These are phyloP conservation scores for Pseudobourletiella spinata DNA, from an alignment of 1,140 invertebrate species.

Conservation along the genomic window DNA sequence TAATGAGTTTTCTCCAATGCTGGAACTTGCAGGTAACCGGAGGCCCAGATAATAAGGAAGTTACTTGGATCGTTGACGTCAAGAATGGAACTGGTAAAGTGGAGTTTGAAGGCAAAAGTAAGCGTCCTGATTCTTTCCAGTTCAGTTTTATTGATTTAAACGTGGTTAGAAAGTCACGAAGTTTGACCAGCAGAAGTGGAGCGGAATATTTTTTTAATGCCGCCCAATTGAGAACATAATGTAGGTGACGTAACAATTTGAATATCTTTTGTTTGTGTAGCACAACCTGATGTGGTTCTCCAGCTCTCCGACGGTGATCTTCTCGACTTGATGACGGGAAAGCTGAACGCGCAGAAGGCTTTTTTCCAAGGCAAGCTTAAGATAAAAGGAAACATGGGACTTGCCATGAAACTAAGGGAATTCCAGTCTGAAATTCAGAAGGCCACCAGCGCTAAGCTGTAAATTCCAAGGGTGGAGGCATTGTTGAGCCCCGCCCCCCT, in stretches of 20 bases:
- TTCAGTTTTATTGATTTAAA: not conserved
- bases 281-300: constrained; percentile 86
- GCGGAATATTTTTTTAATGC: too few relatives aligned
- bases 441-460: constrained; percentile 61
- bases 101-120: constrained; percentile 63
- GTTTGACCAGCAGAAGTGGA: too few relatives aligned
- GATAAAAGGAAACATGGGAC: constrained; percentile 89
- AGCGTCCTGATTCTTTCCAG: constrained; percentile 5
- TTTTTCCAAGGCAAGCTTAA: constrained; percentile 97
- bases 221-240: not conserved
- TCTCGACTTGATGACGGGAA: constrained; percentile 73
- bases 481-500: too few relatives aligned
- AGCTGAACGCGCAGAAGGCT: constrained; percentile 88
- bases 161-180: not conserved
- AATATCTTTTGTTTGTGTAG: constrained; percentile 47
- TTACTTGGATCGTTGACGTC: constrained; percentile 81
- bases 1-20: not conserved
- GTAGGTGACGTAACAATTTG: not conserved
- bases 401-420: constrained; percentile 88
- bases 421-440: constrained; percentile 66
- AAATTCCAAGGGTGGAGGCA: too few relatives aligned
- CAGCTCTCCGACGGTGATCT: constrained; percentile 78
- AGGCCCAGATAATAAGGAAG: constrained; percentile 61
- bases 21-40: constrained; percentile 25
- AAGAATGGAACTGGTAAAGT: constrained; percentile 80